Evolutionary conservation across 2,888 invertebrate species (phyloP).

Genomic region (Apodemia mormo): DNA sequence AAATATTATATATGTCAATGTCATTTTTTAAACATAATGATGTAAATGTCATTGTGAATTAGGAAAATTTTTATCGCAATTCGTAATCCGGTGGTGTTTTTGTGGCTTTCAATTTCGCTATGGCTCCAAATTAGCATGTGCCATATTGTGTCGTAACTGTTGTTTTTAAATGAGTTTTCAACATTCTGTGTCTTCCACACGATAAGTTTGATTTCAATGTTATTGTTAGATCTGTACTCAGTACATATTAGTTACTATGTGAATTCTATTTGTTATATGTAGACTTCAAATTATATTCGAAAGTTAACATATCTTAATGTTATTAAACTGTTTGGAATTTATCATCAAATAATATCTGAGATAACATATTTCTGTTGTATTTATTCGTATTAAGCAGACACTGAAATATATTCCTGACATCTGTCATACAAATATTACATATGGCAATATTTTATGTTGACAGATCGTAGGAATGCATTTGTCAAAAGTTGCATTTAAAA

Average conservation of each 20-base stretch:
- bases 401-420: neutral
- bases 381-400: neutral
- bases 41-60: neutral
- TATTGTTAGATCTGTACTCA: constrained; percentile 23
- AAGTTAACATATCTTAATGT: constrained; percentile 62
- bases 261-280: constrained; percentile 47
- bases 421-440: neutral
- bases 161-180: constrained; percentile 32
- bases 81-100: constrained; percentile 22
- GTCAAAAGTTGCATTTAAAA: neutral
- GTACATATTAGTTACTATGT: constrained; percentile 37
- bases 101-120: constrained; percentile 17
- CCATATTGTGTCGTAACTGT: constrained; percentile 20
- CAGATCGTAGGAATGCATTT: neutral
- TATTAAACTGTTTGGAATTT: constrained; percentile 47
- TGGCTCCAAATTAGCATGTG: constrained; percentile 15
- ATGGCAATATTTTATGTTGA: neutral
- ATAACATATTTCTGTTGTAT: neutral
- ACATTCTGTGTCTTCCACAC: constrained; percentile 37
- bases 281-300: constrained; percentile 50
- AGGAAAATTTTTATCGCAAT: neutral
- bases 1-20: no score
- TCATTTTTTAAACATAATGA: neutral
- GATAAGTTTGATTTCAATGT: constrained; percentile 37
- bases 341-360: constrained; percentile 41